Base-by-base conservation (phyloP, 2,797 vertebrate genomes). In the Alouatta caraya region DNA sequence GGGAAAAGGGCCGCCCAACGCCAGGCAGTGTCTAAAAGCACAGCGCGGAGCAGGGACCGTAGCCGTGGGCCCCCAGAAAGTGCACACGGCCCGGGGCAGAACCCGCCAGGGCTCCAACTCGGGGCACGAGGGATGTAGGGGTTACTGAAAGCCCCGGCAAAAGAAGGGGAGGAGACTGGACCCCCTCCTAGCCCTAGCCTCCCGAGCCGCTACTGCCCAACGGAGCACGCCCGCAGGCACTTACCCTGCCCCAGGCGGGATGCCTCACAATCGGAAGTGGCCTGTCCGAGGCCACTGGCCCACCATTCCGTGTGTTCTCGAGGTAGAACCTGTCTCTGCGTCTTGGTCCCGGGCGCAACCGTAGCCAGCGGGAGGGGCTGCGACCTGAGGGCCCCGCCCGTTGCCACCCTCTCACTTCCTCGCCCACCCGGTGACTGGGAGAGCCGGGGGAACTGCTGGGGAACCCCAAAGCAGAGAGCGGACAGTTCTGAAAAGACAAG, bases 231-330 rank as follows among this genome's bases (percentile, higher is more conserved):
- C 42, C 2, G 14, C 37, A 5, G 30, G 79, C 8, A 10, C 42
- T 21, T 70, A 30, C 7, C 59, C 46, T 55, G 70, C 24, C 52
- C 70, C 6, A 2, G 21, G 28, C 22, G 26, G 26, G 17, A 24
- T 8, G n/a, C 55, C 0, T 21, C 42, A 5, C 73, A 5, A 14
- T 59, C 33, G 1, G 84, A 72, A 50, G 52, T 2, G 28, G 17
- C 12, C 11, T 4, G 33, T 19, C 15, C 1, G 33, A 2, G 17
- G 39, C 22, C 37, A 21, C 48, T 0, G 1, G 10, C 30, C n/a
- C 2, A 2, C 28, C 46, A 39, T 50, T 11, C 46, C 52, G 61
- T 61, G 9, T 48, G 39, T 26, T 85, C 37, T 26, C 2, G 44
- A 6, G 21, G 42, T 42, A 55, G 39, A 14, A 26, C 12, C 11